Base-by-base conservation (phyloP, 2,888 invertebrate species). In the Heliconius aoede region DNA sequence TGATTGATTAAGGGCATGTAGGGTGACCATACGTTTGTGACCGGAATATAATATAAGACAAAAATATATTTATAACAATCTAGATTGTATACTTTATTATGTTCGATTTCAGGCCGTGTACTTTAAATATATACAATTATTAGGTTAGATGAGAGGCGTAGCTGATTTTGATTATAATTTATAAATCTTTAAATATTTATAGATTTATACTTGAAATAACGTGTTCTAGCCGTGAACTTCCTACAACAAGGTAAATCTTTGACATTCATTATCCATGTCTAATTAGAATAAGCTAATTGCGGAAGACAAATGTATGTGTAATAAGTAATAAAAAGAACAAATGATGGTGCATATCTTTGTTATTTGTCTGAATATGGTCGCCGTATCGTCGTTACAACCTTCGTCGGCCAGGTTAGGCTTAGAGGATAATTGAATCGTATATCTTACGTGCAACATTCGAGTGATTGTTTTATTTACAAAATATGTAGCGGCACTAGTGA, bases 1-100 rank as follows among this genome's bases (percentile, higher is more conserved):
- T 74, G 73, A 78, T 51, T 71, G 78, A 76, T 74, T 71, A 72
- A 36, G 32, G 30, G 24, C 55, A 18, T 46, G 26, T 73, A 72
- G 40, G 71, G 69, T 61, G 76, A 65, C 69, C 69, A 78, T 24
- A 51, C 13, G 4, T 62, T n/a, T 5, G 32, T 28, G 21, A 62
- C 2, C n/a, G 5, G 5, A 7, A 24, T 15, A n/a, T 40, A 28
- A 30, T 51, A 51, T 11, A 21, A 13, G 30, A 68, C 28, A 21
- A 26, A 32, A 32, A 32, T 32, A 26, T 15, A 26, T 46, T 46
- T 18, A 18, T 46, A 18, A 15, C 18, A 4, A n/a, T n/a, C n/a
- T n/a, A n/a, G n/a, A n/a, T n/a, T n/a, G 15, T 40, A 40, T 15
- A 4, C 11, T 36, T 36, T 11, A 36, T 36, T 36, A 36, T 9